Evolutionary conservation across 1,140 invertebrate species (phyloP), one percentile per base, ranked within the genome.

Genomic region (Psix sp.): DNA sequence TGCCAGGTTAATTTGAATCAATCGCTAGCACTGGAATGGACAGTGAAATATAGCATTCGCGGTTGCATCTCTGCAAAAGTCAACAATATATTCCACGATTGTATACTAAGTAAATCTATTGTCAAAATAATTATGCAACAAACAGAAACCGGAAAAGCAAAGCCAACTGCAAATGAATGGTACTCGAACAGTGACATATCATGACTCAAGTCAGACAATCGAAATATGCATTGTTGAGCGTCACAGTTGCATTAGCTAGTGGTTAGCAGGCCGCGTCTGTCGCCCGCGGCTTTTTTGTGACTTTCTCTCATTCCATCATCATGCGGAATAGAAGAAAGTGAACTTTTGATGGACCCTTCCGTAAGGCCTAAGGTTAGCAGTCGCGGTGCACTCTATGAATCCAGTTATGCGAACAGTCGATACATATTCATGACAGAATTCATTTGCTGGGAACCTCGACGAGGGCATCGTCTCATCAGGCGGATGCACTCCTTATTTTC

Each of bases 371-470:
- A 18, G 51, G 63, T 59, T 45, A 20, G 11, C 49, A 31, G 39
- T 46, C 40, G 48, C 62, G 29, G 20, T 42, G 14, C 42, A 35
- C 67, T 74, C 71, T 79, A 82, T 81, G 81, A 81, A 81, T 80
- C 81, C 74, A 76, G 77, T 82, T 82, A 83, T 82, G 76, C 77
- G 73, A 79, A 51, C 43, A 16, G 40, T 24, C 80, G 78, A 80
- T 82, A 80, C 80, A 82, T 83, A 83, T 83, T 83, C 80, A 82
- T 82, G 78, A 49, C 52, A 76, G 79, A 79, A 83, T 80, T 76
- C 76, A 79, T 80, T 82, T 75, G 80, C 78, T 77, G 80, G 71
- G 80, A 78, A 82, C 80, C 74, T 67, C 51, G 39, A 35, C 70
- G 59, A 79, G 65, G 67, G 71, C 71, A 80, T 39, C 79, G 75